Conservation (phyloP, 2,113 vertebrate genomes). For the Fregata magnificens region DNA sequence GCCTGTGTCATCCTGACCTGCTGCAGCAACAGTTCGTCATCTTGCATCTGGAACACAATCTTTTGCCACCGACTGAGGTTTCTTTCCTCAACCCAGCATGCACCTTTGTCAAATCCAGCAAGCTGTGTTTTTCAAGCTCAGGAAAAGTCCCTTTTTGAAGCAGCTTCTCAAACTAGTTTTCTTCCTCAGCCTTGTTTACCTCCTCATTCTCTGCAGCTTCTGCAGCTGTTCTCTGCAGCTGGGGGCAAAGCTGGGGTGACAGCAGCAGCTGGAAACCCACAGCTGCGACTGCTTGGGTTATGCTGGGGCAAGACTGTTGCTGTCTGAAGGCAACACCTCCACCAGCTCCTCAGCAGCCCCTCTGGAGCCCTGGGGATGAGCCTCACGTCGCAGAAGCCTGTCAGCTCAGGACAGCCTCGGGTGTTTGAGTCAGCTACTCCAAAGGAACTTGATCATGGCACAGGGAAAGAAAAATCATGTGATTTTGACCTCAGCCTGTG, state of each 20-base stretch:
- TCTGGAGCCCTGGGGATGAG: not conserved
- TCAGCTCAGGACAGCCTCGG: not conserved
- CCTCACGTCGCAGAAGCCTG: not conserved
- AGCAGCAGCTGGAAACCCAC: not conserved
- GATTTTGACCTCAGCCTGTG: not conserved
- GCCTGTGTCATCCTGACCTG: not conserved
- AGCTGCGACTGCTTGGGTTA: not conserved
- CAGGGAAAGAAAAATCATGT: not conserved
- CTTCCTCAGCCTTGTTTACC: not conserved
- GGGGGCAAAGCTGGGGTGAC: not conserved
- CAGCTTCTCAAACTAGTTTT: not conserved
- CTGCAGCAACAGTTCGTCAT: not conserved
- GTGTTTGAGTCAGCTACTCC: not conserved
- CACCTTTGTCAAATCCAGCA: not conserved
- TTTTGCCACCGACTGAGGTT: not conserved
- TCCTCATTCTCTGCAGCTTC: not conserved
- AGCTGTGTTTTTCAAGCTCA: not conserved
- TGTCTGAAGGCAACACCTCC: not conserved
- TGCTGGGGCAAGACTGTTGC: not conserved
- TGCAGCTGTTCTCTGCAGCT: not conserved
- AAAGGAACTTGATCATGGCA: not conserved
- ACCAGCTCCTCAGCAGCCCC: not conserved
- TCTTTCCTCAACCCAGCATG: not conserved
- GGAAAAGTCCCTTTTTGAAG: not conserved
- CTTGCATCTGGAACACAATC: not conserved